Conservation (phyloP, 2,797 vertebrate genomes). For the Sphenopsis melanotis region DNA sequence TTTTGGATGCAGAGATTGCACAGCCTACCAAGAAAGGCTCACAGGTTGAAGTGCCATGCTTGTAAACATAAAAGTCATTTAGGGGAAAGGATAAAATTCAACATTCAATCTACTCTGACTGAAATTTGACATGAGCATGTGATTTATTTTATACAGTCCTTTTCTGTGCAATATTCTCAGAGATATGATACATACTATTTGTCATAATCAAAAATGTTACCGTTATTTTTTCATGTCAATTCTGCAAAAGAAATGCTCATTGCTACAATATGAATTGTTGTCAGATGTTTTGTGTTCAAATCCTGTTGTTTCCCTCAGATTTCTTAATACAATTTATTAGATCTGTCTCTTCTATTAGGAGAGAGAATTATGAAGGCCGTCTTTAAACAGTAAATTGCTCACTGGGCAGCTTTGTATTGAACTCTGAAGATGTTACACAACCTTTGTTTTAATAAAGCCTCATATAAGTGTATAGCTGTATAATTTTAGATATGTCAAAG, state of each 20-base stretch:
- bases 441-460: slow-evolving; percentile 26
- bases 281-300: background rate
- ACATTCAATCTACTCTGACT: background rate
- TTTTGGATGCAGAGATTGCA: background rate
- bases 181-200: background rate
- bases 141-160: background rate
- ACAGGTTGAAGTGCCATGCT: background rate
- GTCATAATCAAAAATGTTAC: slow-evolving; percentile 8
- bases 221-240: slow-evolving; percentile 6
- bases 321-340: background rate
- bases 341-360: background rate
- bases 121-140: background rate
- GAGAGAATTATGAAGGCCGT: background rate
- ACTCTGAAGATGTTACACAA: slow-evolving; percentile 5
- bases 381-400: background rate
- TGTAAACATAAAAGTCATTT: background rate
- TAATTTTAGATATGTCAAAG: slow-evolving; percentile 30
- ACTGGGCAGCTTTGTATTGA: background rate
- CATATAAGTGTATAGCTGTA: background rate
- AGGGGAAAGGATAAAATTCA: background rate
- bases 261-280: background rate
- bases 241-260: background rate
- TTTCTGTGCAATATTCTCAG: background rate
- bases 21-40: background rate
- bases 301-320: background rate